A percentile compares a stretch with the other conserved stretches of the same genome.
phyloP scores from a whole-genome alignment of 2,888 invertebrate species.

The Tetramorium bicarinatum region DNA sequence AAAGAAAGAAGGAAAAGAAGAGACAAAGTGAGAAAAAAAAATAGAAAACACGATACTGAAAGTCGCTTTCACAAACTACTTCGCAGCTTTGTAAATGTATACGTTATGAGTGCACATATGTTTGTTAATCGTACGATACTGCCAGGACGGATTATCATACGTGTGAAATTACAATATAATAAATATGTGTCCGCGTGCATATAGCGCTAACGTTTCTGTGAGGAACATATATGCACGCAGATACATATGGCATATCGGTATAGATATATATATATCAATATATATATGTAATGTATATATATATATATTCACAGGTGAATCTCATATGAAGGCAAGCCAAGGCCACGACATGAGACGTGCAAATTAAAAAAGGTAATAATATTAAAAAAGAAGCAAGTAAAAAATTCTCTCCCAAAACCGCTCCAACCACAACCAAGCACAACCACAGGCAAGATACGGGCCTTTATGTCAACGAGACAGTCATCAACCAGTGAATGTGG shows the following conservation, averaged over 20 bases:
- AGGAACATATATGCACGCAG: constrained; percentile 29
- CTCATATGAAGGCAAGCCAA: constrained; percentile 86
- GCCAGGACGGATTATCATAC: constrained; percentile 80
- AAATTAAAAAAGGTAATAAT: constrained; percentile 85
- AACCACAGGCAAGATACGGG: constrained; percentile 86
- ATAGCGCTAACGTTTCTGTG: constrained; percentile 24
- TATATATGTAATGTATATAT: constrained; percentile 73
- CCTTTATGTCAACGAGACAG: constrained; percentile 85
- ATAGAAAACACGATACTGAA: constrained; percentile 63
- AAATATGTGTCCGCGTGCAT: constrained; percentile 60
- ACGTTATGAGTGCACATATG: constrained; percentile 63
- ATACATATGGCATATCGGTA: constrained; percentile 62
- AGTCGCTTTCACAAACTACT: constrained; percentile 73
- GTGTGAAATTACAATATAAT: constrained; percentile 79
- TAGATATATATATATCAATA: constrained; percentile 54
- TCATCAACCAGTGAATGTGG: constrained; percentile 85
- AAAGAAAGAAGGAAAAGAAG: constrained; percentile 13
- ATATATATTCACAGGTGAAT: constrained; percentile 85
- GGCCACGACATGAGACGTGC: constrained; percentile 86
- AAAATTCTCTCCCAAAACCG: constrained; percentile 86
- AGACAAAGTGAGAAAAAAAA: constrained; percentile 31
- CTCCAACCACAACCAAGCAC: constrained; percentile 86
- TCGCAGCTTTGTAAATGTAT: constrained; percentile 70
- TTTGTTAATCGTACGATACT: constrained; percentile 74
- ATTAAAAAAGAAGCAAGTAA: constrained; percentile 85